Evolutionary conservation across 2,113 vertebrate genomes (phyloP).

Genomic region (Malurus cyaneus): DNA sequence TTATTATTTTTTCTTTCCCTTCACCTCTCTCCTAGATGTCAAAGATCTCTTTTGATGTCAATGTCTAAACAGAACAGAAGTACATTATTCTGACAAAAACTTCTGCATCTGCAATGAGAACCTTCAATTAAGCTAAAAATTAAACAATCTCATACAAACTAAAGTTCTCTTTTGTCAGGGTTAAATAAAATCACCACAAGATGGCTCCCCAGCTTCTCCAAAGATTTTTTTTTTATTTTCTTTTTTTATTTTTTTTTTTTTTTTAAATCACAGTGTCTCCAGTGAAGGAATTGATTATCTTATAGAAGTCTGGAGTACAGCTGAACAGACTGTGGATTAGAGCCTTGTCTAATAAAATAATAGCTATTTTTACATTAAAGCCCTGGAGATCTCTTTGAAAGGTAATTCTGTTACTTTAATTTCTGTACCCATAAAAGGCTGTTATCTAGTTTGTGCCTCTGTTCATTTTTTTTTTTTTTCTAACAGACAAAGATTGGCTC

Average conservation of each 20-base stretch:
- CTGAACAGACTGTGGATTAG: conserved; percentile 65
- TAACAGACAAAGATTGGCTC: conserved; percentile 38
- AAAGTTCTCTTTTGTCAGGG: neutral
- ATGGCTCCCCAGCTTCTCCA: conserved; percentile 58
- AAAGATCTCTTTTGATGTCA: neutral
- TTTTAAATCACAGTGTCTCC: conserved; percentile 2
- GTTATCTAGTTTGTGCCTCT: conserved; percentile 69
- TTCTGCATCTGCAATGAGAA: neutral
- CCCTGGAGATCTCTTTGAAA: conserved; percentile 69
- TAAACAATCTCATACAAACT: neutral
- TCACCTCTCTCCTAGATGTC: neutral
- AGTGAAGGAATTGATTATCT: conserved; percentile 66
- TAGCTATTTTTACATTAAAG: conserved; percentile 75
- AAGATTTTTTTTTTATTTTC: neutral
- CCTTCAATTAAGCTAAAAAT: neutral
- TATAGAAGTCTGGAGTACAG: conserved; percentile 56
- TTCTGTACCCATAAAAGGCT: conserved; percentile 68
- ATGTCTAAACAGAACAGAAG: neutral
- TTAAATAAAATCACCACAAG: conserved; percentile 54
- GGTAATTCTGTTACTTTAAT: conserved; percentile 73
- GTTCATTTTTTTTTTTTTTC: conserved; percentile 26
- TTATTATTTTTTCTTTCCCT: neutral
- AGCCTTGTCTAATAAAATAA: conserved; percentile 73
- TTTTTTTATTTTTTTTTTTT: neutral
- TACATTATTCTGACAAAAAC: neutral